Percentiles rank a stretch among this genome's conserved stretches.
Evolutionary conservation across 2,113 vertebrate species (phyloP).

Genomic region (Cephalopterus ornatus): DNA sequence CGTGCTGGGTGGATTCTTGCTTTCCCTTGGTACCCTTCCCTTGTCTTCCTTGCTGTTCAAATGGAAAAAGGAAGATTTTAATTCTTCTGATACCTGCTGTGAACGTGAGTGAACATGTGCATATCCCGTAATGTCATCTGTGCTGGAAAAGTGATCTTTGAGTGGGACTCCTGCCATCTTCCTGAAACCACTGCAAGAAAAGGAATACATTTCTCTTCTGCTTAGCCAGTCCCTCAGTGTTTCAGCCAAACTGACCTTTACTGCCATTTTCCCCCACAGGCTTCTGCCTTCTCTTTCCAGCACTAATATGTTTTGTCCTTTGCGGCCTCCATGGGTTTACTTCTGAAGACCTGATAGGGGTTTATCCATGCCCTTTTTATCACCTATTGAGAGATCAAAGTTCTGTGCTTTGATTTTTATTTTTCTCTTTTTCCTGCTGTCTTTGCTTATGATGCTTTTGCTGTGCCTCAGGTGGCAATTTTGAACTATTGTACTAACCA

Average conservation of each 20-base stretch:
- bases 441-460: not conserved
- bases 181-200: not conserved
- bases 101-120: not conserved
- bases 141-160: not conserved
- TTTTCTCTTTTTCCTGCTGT: accelerated
- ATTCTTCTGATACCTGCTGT: not conserved
- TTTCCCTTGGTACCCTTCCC: not conserved
- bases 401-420: not conserved
- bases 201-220: not conserved
- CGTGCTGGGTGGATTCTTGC: accelerated
- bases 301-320: not conserved
- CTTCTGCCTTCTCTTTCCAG: not conserved
- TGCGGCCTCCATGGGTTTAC: not conserved
- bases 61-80: not conserved
- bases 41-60: accelerated
- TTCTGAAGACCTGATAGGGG: not conserved
- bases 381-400: not conserved
- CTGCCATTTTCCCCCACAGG: not conserved
- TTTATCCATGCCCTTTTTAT: not conserved
- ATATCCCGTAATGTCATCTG: not conserved
- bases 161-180: not conserved
- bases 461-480: not conserved
- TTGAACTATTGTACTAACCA: not conserved
- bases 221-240: not conserved
- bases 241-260: slow-evolving; percentile 25